Base-by-base conservation (phyloP, 35 echinoderm and acorn worm genomes). In the Diadema setosum region DNA sequence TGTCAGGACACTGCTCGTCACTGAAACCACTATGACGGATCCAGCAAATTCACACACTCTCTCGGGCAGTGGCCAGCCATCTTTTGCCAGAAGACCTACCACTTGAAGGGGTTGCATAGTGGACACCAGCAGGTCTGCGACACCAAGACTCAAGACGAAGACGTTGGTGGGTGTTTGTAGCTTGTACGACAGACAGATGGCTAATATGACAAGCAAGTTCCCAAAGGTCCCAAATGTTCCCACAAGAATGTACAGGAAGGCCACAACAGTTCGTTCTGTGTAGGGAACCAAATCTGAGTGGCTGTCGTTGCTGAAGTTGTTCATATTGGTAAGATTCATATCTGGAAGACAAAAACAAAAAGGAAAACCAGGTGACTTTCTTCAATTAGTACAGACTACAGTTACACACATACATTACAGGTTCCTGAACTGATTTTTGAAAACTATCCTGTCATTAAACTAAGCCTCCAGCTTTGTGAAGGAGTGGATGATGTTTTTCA, bases 111-210 rank as follows among this genome's bases (percentile, higher is more conserved):
- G 73, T 32, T 78, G 73, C 73, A 78, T 78, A 20, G 73, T 78
- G 20, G 73, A 78, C 34, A 78, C 73, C 73, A 78, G 24, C 39
- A 78, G 40, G 73, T 78, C 73, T 78, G 73, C 73, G 44, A 78
- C 29, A 36, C 73, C 73, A 78, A 78, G 73, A 36, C 73, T 78
- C 24, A 78, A 7, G 34, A 78, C 73, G 44, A 78, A 78, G 33
- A 36, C 73, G 37, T 78, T 78, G 73, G 73, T 78, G 6, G 73
- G 73, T 16, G 29, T 78, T 36, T 78, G 73, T 9, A 78, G 40
- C 37, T 78, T 78, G 15, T 20, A n/a, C n/a, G 73, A 78, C 21
- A 78, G 44, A 6, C 35, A 44, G 17, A 78, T 44, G 29, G 73
- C 73, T 11, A 20, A 24, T 26, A 78, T 78, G 73, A 78, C 73